Percentiles rank a stretch among this genome's conserved stretches.
These are phyloP conservation scores for Salvator merianae DNA, from an alignment of 2,113 vertebrate species.

Conservation along the genomic window DNA sequence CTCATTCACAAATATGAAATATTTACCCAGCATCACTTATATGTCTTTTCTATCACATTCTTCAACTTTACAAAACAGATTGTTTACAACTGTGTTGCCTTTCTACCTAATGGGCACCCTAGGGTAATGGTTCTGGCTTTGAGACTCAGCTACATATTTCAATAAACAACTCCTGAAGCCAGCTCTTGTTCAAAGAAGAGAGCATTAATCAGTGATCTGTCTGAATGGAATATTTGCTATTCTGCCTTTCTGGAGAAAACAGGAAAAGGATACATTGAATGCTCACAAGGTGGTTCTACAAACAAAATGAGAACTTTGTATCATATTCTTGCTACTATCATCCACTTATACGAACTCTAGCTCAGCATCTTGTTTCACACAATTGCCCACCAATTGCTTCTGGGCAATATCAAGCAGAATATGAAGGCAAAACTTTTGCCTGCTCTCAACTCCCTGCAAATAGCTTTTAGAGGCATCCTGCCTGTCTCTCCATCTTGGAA, in stretches of 20 bases:
- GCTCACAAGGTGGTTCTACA: constrained; percentile 43
- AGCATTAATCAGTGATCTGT: constrained; percentile 70
- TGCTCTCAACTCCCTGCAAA: no score
- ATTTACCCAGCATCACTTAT: constrained; percentile 61
- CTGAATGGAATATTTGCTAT: constrained; percentile 62
- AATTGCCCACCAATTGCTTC: no score
- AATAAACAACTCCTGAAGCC: constrained; percentile 60
- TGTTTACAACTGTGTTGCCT: constrained; percentile 67
- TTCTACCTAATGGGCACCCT: constrained; percentile 72
- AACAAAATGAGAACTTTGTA: constrained; percentile 58
- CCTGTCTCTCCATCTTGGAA: no score
- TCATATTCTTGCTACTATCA: constrained; percentile 45
- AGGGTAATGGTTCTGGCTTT: constrained; percentile 63
- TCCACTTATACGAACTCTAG: no score
- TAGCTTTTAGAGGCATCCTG: no score
- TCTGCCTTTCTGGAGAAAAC: constrained; percentile 38
- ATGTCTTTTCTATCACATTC: constrained; percentile 61
- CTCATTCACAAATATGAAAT: constrained; percentile 58
- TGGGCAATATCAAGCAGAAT: no score
- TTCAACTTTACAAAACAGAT: constrained; percentile 69
- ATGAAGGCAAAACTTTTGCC: no score
- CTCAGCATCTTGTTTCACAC: no score
- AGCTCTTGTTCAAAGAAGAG: constrained; percentile 45
- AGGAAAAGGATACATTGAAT: constrained; percentile 43
- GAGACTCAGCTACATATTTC: constrained; percentile 65